Conservation (phyloP, 2,113 vertebrate species). For the Coryphaenoides rupestris region DNA sequence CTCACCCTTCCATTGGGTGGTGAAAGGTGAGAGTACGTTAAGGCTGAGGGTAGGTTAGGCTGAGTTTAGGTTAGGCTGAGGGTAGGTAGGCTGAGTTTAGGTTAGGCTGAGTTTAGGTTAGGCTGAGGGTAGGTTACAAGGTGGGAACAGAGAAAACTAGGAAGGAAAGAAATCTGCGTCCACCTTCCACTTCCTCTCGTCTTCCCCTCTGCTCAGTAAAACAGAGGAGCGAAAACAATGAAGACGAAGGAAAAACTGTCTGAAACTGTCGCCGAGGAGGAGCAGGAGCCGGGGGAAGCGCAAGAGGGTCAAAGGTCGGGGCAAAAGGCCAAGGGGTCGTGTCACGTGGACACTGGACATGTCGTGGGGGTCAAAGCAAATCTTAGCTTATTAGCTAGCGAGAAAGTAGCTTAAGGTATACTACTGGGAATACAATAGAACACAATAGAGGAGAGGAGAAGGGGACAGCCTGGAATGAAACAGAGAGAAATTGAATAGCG, state of each 20-base stretch:
- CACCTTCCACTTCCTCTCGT: background rate
- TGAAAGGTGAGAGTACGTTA: too few relatives aligned
- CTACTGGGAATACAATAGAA: background rate
- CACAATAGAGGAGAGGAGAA: background rate
- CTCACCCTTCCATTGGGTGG: too few relatives aligned
- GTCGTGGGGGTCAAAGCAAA: slow-evolving; percentile 42
- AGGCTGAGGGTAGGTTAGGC: too few relatives aligned
- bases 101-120: too few relatives aligned
- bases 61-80: too few relatives aligned
- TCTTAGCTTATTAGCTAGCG: slow-evolving; percentile 36
- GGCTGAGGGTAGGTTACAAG: too few relatives aligned
- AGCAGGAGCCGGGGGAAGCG: background rate
- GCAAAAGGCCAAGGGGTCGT: slow-evolving; percentile 40
- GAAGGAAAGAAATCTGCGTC: too few relatives aligned
- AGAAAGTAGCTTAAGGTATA: slow-evolving; percentile 14
- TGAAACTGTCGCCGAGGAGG: background rate
- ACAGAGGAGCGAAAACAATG: background rate
- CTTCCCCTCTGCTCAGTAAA: too few relatives aligned
- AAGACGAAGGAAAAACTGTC: background rate
- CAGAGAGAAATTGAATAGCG: too few relatives aligned
- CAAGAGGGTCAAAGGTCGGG: slow-evolving; percentile 35
- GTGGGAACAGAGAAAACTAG: background rate
- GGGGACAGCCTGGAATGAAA: background rate
- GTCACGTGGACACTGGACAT: slow-evolving; percentile 43
- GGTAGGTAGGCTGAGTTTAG: too few relatives aligned